Conservation (phyloP, 2,888 invertebrate genomes). For the Coremacera marginata region DNA sequence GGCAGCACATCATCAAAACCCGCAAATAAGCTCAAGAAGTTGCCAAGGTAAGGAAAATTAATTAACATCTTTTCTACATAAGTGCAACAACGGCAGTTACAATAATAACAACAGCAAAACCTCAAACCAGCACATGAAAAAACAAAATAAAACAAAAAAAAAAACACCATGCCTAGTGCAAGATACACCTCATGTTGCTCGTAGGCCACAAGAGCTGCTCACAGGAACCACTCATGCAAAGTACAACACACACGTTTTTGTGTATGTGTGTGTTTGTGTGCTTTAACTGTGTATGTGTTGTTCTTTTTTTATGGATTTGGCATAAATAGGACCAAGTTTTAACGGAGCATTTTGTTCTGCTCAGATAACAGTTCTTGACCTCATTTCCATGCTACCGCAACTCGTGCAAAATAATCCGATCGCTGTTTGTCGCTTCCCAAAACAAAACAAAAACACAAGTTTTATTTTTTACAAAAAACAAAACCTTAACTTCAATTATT, state of each 20-base stretch:
- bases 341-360: too few relatives aligned
- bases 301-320: too few relatives aligned
- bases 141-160: neutral
- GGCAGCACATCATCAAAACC: neutral
- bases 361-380: too few relatives aligned
- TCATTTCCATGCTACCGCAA: neutral
- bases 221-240: too few relatives aligned
- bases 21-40: constrained; percentile 27
- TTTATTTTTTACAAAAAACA: neutral
- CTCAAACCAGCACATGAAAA: neutral
- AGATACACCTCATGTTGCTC: neutral
- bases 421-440: neutral
- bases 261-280: too few relatives aligned
- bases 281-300: too few relatives aligned
- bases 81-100: neutral
- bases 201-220: neutral
- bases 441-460: neutral
- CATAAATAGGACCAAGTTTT: too few relatives aligned
- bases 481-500: constrained; percentile 56
- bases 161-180: neutral
- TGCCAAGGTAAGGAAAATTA: constrained; percentile 29
- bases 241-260: too few relatives aligned
- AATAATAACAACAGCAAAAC: constrained; percentile 10
- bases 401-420: neutral
- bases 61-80: constrained; percentile 27